Evolutionary conservation across 2,888 invertebrate species (phyloP).

Genomic region (Aphrophora alni): DNA sequence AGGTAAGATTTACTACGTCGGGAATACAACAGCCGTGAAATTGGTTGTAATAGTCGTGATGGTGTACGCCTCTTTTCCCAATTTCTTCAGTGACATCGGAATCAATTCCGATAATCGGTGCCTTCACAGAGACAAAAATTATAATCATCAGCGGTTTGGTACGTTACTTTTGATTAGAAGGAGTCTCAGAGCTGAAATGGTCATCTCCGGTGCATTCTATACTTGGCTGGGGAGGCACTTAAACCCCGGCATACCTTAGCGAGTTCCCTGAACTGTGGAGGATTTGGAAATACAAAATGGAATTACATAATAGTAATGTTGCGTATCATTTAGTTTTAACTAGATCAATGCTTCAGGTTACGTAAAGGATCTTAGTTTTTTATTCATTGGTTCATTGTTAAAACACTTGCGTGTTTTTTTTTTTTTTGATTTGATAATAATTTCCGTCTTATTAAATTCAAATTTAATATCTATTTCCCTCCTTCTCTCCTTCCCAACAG

Average conservation of each 20-base stretch:
- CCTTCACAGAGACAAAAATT: constrained; percentile 6
- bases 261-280: neutral
- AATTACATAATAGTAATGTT: neutral
- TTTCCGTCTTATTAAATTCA: no score
- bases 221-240: neutral
- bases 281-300: constrained; percentile 2
- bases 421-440: no score
- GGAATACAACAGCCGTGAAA: constrained; percentile 4
- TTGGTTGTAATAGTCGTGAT: constrained; percentile 6
- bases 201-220: no score
- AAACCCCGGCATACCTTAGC: neutral
- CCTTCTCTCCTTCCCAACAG: no score
- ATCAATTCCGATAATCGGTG: constrained; percentile 34
- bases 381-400: no score
- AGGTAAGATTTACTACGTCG: neutral
- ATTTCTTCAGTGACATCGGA: constrained; percentile 29
- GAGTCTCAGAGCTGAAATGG: neutral
- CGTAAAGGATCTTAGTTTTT: no score
- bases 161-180: constrained; percentile 3
- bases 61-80: neutral
- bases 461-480: no score
- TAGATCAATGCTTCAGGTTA: no score
- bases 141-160: neutral
- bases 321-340: no score
- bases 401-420: no score